These are phyloP conservation scores for Osmerus mordax DNA, from an alignment of 2,113 vertebrate genomes.

Conservation along the genomic window DNA sequence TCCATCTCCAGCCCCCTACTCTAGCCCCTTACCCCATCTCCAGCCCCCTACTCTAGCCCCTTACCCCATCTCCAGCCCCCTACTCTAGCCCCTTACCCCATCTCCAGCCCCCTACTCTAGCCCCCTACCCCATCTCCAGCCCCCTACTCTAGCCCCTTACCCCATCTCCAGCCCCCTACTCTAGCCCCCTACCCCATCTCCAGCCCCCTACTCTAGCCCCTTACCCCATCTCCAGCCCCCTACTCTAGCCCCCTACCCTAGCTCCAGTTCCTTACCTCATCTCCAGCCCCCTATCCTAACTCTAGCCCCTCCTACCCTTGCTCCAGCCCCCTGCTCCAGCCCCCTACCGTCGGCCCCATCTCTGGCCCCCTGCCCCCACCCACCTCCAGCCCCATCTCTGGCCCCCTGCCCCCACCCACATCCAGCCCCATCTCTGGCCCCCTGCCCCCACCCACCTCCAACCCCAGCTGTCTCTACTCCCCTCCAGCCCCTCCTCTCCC, in stretches of 20 bases:
- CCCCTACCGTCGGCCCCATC: neutral
- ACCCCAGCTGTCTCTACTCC: neutral
- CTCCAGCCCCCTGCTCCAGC: neutral
- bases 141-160: neutral
- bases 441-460: too few species aligned
- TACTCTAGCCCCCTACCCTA: too few species aligned
- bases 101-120: neutral
- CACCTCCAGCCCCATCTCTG: neutral
- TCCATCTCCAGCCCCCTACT: too few species aligned
- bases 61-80: too few species aligned
- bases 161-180: neutral
- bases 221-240: neutral
- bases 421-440: too few species aligned
- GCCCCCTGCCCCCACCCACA: too few species aligned
- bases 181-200: neutral
- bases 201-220: neutral
- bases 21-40: too few species aligned
- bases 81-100: neutral
- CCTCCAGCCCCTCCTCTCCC: neutral
- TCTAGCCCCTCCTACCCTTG: neutral
- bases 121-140: neutral
- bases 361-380: neutral
- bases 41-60: too few species aligned
- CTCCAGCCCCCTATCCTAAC: neutral
- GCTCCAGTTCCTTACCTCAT: neutral